Percentiles rank a stretch among this genome's conserved stretches.
Conservation (phyloP, 1,140 invertebrate genomes). For the Anastrepha obliqua region DNA sequence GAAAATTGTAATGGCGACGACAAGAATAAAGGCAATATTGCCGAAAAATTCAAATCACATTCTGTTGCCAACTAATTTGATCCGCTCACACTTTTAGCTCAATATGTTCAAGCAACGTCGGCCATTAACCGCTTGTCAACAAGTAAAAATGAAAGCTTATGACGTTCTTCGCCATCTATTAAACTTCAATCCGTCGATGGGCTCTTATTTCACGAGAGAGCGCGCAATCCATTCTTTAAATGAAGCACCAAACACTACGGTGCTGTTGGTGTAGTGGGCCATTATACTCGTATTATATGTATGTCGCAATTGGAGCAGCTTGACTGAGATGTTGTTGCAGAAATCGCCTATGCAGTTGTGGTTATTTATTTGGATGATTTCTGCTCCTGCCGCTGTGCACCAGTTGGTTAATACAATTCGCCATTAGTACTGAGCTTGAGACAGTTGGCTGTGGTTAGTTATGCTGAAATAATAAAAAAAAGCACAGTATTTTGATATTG, state of each 20-base stretch:
- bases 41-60: not conserved
- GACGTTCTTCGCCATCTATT: not conserved
- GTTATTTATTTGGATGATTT: too few relatives aligned
- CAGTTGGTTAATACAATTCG: too few relatives aligned
- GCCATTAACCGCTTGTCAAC: conserved; percentile 57
- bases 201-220: not conserved
- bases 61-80: not conserved
- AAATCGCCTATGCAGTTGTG: too few relatives aligned
- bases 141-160: conserved; percentile 56
- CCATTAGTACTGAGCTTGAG: too few relatives aligned
- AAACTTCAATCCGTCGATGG: not conserved
- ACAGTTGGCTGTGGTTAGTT: too few relatives aligned
- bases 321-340: too few relatives aligned
- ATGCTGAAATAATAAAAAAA: too few relatives aligned
- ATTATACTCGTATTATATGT: too few relatives aligned
- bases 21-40: not conserved
- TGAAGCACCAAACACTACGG: not conserved
- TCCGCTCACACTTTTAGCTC: not conserved
- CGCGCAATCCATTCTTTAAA: not conserved
- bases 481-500: too few relatives aligned
- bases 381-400: too few relatives aligned
- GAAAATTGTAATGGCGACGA: not conserved
- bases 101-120: conserved; percentile 60
- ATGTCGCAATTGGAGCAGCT: too few relatives aligned
- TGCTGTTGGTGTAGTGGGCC: too few relatives aligned